Evolutionary conservation across 2,797 vertebrate genomes (phyloP).

Genomic region (Alauda arvensis): DNA sequence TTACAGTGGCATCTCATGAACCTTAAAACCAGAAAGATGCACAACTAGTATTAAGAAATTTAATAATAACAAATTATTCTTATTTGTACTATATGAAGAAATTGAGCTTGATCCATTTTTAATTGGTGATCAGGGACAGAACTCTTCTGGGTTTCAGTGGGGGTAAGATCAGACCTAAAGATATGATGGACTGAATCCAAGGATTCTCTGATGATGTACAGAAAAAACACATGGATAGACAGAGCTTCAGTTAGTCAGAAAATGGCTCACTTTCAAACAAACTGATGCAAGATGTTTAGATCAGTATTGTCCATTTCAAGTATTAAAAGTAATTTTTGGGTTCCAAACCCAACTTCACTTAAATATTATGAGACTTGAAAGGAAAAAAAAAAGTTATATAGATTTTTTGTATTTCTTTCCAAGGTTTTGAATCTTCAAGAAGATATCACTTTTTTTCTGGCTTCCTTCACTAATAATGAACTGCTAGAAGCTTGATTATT

Average conservation of each 20-base stretch:
- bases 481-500: background rate
- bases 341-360: background rate
- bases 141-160: conserved; percentile 14
- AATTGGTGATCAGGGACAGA: background rate
- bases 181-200: background rate
- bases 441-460: background rate
- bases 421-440: background rate
- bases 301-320: background rate
- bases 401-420: background rate
- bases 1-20: background rate
- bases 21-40: background rate
- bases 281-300: conserved; percentile 13
- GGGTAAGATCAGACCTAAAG: conserved; percentile 36
- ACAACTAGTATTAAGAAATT: background rate
- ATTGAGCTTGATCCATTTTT: background rate
- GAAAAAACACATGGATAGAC: conserved; percentile 28
- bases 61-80: background rate
- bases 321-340: background rate
- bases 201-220: conserved; percentile 32
- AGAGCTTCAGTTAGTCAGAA: conserved; percentile 33
- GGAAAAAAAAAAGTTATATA: background rate
- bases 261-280: conserved; percentile 43
- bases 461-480: background rate
- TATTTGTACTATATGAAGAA: background rate
- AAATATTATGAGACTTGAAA: background rate